Evolutionary conservation across 2,888 invertebrate species (phyloP).

Genomic region (Campoplex capitator): DNA sequence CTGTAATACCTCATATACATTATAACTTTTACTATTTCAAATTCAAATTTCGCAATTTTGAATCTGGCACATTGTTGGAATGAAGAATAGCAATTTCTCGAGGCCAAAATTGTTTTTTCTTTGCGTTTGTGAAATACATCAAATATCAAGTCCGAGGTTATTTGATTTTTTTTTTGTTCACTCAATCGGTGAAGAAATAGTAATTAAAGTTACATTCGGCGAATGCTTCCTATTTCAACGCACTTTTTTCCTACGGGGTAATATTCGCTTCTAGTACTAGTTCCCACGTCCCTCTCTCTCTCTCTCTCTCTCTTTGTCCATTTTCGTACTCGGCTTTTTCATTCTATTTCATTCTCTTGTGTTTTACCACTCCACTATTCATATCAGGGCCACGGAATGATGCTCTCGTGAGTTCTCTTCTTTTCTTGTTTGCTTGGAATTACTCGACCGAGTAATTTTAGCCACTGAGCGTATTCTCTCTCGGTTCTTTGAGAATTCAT

Average conservation of each 20-base stretch:
- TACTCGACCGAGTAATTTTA: conserved; percentile 56
- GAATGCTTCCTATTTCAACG: not conserved
- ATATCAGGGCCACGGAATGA: conserved; percentile 39
- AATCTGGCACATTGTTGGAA: not conserved
- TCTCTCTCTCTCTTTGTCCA: not conserved
- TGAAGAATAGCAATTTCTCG: not conserved
- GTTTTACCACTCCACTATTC: conserved; percentile 55
- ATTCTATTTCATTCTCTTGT: conserved; percentile 71
- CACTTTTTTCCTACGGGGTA: not conserved
- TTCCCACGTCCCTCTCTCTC: not conserved
- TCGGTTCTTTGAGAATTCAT: conserved; percentile 53
- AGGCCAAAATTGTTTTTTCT: not conserved
- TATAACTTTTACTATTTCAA: not conserved
- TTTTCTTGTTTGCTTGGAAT: conserved; percentile 27
- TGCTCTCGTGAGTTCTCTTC: conserved; percentile 28
- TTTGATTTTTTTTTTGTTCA: no score
- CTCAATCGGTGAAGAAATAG: no score
- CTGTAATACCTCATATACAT: not conserved
- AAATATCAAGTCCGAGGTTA: no score
- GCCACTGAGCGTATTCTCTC: conserved; percentile 21
- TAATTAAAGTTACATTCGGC: no score
- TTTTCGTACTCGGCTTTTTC: conserved; percentile 71
- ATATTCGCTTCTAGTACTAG: not conserved
- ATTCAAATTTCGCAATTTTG: not conserved
- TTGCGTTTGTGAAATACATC: not conserved